phyloP scores from a whole-genome alignment of 2,888 invertebrate genomes.

The Lordiphosa andalusiaca region DNA sequence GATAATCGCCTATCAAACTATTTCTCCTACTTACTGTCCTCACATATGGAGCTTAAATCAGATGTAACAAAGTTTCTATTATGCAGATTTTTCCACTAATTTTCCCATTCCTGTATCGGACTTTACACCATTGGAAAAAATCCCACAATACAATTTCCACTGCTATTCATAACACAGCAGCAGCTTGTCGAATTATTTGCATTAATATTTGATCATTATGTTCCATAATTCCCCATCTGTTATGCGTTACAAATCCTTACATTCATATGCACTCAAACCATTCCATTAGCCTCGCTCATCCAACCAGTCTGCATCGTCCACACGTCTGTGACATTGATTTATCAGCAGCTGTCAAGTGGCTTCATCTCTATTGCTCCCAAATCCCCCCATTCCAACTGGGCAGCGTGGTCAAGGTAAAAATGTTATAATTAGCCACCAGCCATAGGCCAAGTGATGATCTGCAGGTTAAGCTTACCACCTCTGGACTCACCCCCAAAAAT shows the following conservation, averaged over 20 bases:
- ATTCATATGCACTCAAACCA: conserved; percentile 4
- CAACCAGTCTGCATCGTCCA: background rate
- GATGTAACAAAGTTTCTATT: too few species aligned
- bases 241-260: background rate
- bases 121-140: too few species aligned
- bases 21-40: too few species aligned
- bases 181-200: too few species aligned
- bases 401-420: conserved; percentile 42
- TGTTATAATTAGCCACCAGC: conserved; percentile 54
- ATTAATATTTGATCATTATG: too few species aligned
- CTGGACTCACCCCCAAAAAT: background rate
- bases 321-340: conserved; percentile 55
- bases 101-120: too few species aligned
- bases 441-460: conserved; percentile 39
- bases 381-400: background rate
- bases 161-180: too few species aligned
- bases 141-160: too few species aligned
- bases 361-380: conserved; percentile 9
- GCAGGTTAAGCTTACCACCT: conserved; percentile 3
- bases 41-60: too few species aligned
- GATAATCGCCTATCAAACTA: too few species aligned
- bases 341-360: conserved; percentile 52
- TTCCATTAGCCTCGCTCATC: background rate
- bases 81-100: too few species aligned
- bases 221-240: conserved; percentile 1